These are phyloP conservation scores for Mesoligia furuncula DNA, from an alignment of 2,888 invertebrate genomes.

Conservation along the genomic window DNA sequence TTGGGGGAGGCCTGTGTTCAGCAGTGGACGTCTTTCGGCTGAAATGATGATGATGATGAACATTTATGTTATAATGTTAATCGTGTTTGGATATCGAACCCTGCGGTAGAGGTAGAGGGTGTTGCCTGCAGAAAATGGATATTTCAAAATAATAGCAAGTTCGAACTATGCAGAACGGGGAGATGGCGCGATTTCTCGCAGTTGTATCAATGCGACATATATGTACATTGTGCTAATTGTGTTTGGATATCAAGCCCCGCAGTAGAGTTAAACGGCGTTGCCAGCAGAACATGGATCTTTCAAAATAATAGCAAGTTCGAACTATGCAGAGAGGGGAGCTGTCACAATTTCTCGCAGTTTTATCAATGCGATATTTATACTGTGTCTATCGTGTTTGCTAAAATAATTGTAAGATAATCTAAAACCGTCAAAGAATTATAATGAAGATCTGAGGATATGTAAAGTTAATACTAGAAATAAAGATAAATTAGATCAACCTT, in stretches of 20 bases:
- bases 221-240: conserved; percentile 88
- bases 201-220: conserved; percentile 89
- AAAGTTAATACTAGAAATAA: no score
- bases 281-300: conserved; percentile 21
- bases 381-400: conserved; percentile 74
- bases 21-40: no score
- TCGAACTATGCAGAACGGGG: background rate
- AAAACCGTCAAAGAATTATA: background rate
- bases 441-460: background rate
- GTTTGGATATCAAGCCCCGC: conserved; percentile 76
- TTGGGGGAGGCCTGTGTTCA: no score
- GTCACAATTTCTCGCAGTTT: conserved; percentile 72
- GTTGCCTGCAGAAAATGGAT: conserved; percentile 35
- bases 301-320: background rate
- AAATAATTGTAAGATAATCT: background rate
- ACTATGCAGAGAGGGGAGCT: background rate
- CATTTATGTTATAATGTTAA: conserved; percentile 80
- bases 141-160: background rate
- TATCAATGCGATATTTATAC: conserved; percentile 86
- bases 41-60: no score
- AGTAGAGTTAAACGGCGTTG: conserved; percentile 61
- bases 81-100: conserved; percentile 78
- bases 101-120: conserved; percentile 10
- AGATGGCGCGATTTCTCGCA: conserved; percentile 56
- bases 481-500: no score